These are phyloP conservation scores for Karalla daura DNA, from an alignment of 2,797 vertebrate species.

Conservation along the genomic window DNA sequence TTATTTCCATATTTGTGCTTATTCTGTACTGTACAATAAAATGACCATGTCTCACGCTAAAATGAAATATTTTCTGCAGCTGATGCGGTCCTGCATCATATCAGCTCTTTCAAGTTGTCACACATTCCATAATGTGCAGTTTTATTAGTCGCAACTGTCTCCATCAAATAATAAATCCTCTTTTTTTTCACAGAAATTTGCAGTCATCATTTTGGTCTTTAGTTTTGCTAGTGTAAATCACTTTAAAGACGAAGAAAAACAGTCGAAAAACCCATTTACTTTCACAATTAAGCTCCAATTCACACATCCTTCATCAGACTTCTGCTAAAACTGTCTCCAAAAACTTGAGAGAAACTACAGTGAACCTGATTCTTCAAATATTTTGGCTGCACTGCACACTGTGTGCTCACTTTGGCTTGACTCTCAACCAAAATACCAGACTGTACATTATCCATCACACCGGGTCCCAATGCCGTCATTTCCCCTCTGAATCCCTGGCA, in stretches of 20 bases:
- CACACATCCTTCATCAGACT: background rate
- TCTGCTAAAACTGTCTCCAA: background rate
- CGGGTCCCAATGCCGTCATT: constrained; percentile 53
- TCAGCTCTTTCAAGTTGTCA: background rate
- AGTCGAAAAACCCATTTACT: background rate
- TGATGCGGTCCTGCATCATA: background rate
- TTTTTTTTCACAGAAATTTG: background rate
- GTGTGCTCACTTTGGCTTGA: constrained; percentile 19
- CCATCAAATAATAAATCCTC: background rate
- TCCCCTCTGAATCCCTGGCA: constrained; percentile 65
- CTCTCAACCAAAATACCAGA: constrained; percentile 55
- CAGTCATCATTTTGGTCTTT: background rate
- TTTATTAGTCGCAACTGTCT: background rate
- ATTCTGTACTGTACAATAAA: too few species aligned
- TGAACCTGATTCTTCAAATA: background rate
- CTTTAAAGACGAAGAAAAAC: background rate
- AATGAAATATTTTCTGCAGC: constrained; percentile 12
- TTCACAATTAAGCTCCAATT: background rate
- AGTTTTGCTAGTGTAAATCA: background rate
- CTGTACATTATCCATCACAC: constrained; percentile 48
- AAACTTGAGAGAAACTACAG: background rate
- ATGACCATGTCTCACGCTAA: constrained; percentile 8
- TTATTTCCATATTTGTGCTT: too few species aligned
- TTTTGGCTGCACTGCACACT: background rate
- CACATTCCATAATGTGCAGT: background rate